Percentiles rank a stretch among this genome's conserved stretches.
phyloP scores from a whole-genome alignment of 2,888 invertebrate species.

The Microdon myrmicae region DNA sequence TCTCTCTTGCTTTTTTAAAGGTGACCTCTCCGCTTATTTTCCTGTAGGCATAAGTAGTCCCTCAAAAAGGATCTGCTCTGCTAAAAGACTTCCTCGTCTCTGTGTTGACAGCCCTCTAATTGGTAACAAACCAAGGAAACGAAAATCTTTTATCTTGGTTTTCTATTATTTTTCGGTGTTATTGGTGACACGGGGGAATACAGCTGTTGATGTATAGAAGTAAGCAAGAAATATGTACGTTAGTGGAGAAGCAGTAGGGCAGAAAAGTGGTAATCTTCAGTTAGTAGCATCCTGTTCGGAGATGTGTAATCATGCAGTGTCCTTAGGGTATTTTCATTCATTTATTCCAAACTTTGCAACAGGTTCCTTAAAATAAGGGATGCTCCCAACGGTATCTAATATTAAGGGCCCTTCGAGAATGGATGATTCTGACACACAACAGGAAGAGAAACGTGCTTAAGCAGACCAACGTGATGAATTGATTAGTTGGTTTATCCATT shows the following conservation, averaged over 20 bases:
- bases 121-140: constrained; percentile 25
- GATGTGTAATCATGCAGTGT: constrained; percentile 50
- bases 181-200: constrained; percentile 2
- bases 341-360: constrained; percentile 42
- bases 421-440: constrained; percentile 7
- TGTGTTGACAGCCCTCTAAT: constrained; percentile 44
- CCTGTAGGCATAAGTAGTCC: no score
- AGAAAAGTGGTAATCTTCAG: constrained; percentile 41
- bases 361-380: constrained; percentile 23
- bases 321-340: constrained; percentile 48
- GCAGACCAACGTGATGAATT: constrained; percentile 30
- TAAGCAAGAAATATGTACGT: background rate
- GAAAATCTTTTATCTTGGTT: constrained; percentile 23
- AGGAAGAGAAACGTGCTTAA: constrained; percentile 11
- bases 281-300: constrained; percentile 42
- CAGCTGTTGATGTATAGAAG: no score
- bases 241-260: background rate
- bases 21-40: constrained; percentile 11
- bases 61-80: no score
- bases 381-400: constrained; percentile 14
- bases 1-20: background rate
- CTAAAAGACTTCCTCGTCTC: no score
- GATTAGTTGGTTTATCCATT: constrained; percentile 10
- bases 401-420: constrained; percentile 9
- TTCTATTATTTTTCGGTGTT: constrained; percentile 32